These are phyloP conservation scores for Hemaris fuciformis DNA, from an alignment of 2,888 invertebrate species.

Conservation along the genomic window DNA sequence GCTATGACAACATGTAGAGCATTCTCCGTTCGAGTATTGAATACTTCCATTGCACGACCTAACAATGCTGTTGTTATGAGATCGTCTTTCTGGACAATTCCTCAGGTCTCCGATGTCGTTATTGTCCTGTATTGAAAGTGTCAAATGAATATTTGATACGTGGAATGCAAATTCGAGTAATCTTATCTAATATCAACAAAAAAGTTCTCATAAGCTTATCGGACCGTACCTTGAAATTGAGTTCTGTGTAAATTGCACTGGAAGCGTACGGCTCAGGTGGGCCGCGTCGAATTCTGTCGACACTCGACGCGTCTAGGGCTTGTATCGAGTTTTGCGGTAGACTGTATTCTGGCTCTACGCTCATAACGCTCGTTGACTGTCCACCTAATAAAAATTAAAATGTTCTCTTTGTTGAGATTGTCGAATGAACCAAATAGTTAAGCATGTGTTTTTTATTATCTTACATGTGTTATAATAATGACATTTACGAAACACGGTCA, in stretches of 20 bases:
- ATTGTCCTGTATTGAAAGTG: constrained; percentile 67
- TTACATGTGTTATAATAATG: neutral
- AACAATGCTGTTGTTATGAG: constrained; percentile 78
- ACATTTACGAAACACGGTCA: neutral
- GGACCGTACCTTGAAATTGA: constrained; percentile 74
- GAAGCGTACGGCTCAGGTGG: constrained; percentile 77
- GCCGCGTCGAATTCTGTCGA: constrained; percentile 67
- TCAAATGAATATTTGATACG: constrained; percentile 41
- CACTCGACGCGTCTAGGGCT: constrained; percentile 69
- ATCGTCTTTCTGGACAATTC: constrained; percentile 73
- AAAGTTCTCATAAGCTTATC: constrained; percentile 63
- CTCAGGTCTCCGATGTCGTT: constrained; percentile 72
- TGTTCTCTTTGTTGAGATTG: no score
- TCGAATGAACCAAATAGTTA: no score
- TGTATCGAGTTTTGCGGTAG: constrained; percentile 76
- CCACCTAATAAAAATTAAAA: constrained; percentile 52
- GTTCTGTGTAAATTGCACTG: constrained; percentile 78
- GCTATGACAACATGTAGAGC: constrained; percentile 76
- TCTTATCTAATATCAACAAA: constrained; percentile 60
- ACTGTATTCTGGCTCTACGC: constrained; percentile 75
- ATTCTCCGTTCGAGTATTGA: constrained; percentile 76
- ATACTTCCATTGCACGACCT: constrained; percentile 76
- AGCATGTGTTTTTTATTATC: neutral
- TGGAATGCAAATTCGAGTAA: constrained; percentile 60
- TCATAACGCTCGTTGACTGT: constrained; percentile 70